Evolutionary conservation across 2,113 vertebrate species (phyloP).

Genomic region (Corydoras sp.): DNA sequence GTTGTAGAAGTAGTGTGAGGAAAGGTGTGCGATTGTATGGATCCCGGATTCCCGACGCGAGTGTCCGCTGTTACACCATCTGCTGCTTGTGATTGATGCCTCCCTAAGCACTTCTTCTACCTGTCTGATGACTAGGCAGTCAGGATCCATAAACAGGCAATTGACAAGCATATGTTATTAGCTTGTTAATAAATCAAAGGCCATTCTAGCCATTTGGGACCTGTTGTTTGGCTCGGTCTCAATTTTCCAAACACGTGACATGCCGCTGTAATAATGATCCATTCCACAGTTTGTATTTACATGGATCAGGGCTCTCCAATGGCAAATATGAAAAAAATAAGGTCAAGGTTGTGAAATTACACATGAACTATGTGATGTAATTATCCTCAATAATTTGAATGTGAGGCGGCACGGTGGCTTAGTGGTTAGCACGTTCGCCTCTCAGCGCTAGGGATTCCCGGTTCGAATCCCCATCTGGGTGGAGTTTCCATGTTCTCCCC

Average conservation of each 20-base stretch:
- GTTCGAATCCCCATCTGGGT: too few relatives aligned
- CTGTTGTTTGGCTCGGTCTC: constrained; percentile 17
- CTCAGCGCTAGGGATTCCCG: too few relatives aligned
- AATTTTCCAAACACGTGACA: not conserved
- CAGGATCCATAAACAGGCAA: constrained; percentile 54
- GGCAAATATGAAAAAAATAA: not conserved
- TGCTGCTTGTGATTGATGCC: constrained; percentile 56
- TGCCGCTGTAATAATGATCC: too few relatives aligned
- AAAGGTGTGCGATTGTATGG: constrained; percentile 1
- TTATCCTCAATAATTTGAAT: too few relatives aligned
- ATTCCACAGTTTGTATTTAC: not conserved
- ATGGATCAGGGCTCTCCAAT: too few relatives aligned
- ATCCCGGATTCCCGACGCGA: constrained; percentile 44
- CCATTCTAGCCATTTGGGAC: constrained; percentile 37
- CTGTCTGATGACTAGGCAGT: constrained; percentile 37
- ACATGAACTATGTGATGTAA: not conserved
- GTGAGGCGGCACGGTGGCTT: too few relatives aligned
- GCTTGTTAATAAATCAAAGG: constrained; percentile 47
- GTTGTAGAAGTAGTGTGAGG: not conserved
- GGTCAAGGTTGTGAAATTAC: constrained; percentile 6
- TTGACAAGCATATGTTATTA: constrained; percentile 52
- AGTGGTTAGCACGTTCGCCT: too few relatives aligned
- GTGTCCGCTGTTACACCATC: constrained; percentile 56
- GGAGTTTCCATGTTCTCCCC: too few relatives aligned
- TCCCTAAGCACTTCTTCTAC: constrained; percentile 47